Base-by-base conservation (phyloP, 1,140 invertebrate species). In the Parapsyche elsis region DNA sequence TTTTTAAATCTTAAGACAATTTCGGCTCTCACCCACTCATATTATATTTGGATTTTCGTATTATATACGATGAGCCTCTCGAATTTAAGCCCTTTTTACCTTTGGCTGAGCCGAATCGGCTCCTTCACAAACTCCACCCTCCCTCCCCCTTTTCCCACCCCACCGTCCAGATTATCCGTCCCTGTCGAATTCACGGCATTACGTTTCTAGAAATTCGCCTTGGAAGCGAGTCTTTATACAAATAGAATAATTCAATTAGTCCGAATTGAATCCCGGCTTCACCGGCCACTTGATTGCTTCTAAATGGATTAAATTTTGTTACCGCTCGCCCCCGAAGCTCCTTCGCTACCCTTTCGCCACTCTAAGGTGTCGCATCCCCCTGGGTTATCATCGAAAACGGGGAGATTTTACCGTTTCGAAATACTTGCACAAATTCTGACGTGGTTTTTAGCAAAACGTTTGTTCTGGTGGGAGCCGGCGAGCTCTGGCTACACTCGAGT, bases 251-350 rank as follows among this genome's bases (percentile, higher is more conserved):
- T 83, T 77, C 82, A 83, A 83, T 83, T 81, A 83, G 80, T 67
- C 14, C 49, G 80, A 80, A 83, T 81, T 81, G 71, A 81, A 83
- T 80, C 77, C 80, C 30, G 24, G 71, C 82, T 83, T 79, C 74
- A 81, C 80, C 80, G 82, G 82, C 82, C 82, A 83, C 82, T 83
- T 83, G 82, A 83, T 83, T 83, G 82, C 80, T 78, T 53, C 80
- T 83, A 83, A 83, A 83, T 78, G 82, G 80, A 83, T 83, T 83
- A 81, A 81, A 83, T 73, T 80, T 79, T 80, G 16, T 19, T 67
- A 26, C 73, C 30, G 71, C 46, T 45, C 26, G 30, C 5, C 19
- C 64, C 9, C 21, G n/a, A 19, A 30, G 24, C 14, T 30, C 7
- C 9, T 64, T 5, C 30, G n/a, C 26, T 38, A 67, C 57, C 57